Conservation (phyloP, 2,797 vertebrate genomes). For the Petrocephalus schoutedeni region DNA sequence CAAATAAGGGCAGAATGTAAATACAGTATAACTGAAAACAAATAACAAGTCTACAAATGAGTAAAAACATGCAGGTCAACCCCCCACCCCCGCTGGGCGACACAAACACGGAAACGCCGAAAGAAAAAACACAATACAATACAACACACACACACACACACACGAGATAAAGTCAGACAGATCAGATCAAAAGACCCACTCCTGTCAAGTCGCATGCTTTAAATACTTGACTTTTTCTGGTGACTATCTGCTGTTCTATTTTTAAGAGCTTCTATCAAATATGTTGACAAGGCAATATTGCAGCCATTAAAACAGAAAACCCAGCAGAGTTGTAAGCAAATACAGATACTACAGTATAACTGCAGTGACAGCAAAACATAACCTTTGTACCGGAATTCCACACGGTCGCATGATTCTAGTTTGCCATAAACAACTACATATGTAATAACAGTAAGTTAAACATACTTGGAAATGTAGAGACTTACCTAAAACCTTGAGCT, state of each 20-base stretch:
- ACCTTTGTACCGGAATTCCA: neutral
- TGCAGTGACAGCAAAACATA: neutral
- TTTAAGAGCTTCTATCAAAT: neutral
- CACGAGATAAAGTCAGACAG: neutral
- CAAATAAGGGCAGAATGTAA: neutral
- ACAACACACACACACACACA: neutral
- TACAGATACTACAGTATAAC: neutral
- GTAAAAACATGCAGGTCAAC: neutral
- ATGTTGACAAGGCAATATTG: neutral
- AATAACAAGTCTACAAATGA: neutral
- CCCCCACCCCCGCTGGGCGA: neutral
- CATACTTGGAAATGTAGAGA: neutral
- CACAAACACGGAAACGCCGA: neutral
- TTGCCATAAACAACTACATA: neutral
- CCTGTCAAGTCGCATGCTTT: neutral
- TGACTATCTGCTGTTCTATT: neutral
- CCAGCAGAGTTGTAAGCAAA: neutral
- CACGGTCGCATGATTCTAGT: neutral
- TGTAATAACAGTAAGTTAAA: neutral
- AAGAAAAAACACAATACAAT: neutral
- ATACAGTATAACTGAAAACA: neutral
- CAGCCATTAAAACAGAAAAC: neutral
- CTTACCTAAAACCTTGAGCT: neutral
- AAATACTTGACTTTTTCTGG: neutral
- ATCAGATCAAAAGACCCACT: neutral